These are phyloP conservation scores for Antechinus flavipes DNA, from an alignment of 2,113 vertebrate species.

Conservation along the genomic window DNA sequence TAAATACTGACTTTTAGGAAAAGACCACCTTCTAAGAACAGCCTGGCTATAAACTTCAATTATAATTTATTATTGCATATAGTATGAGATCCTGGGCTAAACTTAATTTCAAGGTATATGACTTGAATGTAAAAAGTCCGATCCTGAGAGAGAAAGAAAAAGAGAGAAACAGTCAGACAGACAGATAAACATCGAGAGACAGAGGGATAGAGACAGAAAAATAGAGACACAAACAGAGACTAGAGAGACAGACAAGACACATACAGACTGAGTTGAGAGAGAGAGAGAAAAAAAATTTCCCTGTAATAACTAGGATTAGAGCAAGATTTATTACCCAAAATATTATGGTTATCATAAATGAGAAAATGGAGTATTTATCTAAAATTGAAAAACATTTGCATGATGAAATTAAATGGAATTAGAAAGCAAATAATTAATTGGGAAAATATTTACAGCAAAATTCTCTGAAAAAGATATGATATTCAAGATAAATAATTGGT, in stretches of 20 bases:
- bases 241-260: too few relatives aligned
- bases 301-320: not conserved
- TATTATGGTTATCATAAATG: not conserved
- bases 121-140: not conserved
- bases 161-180: too few relatives aligned
- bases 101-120: not conserved
- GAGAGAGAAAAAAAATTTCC: not conserved
- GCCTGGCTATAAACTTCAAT: not conserved
- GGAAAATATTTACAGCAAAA: not conserved
- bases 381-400: not conserved
- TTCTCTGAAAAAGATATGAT: not conserved
- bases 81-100: not conserved
- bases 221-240: too few relatives aligned
- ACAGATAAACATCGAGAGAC: too few relatives aligned
- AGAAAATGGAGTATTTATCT: not conserved
- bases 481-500: not conserved
- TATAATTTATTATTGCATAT: not conserved
- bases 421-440: not conserved
- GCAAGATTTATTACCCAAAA: not conserved
- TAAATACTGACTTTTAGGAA: not conserved
- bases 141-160: not conserved
- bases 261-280: too few relatives aligned
- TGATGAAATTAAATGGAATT: not conserved
- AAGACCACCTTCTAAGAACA: not conserved
- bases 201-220: too few relatives aligned